These are phyloP conservation scores for Caenorhabditis japonica DNA, from an alignment of 2,888 invertebrate genomes.

Conservation along the genomic window DNA sequence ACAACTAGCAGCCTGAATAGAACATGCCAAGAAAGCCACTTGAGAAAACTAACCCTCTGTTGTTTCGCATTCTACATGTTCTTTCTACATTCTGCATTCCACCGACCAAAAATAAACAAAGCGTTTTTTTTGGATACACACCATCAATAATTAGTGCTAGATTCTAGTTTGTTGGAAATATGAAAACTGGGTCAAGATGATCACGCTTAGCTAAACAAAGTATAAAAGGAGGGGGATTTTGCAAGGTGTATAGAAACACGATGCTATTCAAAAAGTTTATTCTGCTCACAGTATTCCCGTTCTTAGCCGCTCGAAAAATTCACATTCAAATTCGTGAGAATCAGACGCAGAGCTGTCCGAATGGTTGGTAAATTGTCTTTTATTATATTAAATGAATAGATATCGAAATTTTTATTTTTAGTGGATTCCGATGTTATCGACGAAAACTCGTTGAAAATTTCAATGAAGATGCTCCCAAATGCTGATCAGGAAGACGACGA, in stretches of 20 bases:
- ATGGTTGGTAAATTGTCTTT: constrained; percentile 44
- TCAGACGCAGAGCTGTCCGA: constrained; percentile 61
- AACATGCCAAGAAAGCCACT: too few relatives aligned
- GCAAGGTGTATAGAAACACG: not conserved
- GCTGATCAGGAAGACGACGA: constrained; percentile 35
- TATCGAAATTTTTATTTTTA: constrained; percentile 23
- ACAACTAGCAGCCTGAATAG: too few relatives aligned
- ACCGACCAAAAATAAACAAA: too few relatives aligned
- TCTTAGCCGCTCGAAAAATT: constrained; percentile 29
- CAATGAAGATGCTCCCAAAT: constrained; percentile 61
- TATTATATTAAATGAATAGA: not conserved
- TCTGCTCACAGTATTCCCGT: constrained; percentile 1
- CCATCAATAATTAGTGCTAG: too few relatives aligned
- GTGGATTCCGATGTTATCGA: constrained; percentile 67
- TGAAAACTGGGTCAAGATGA: constrained; percentile 52
- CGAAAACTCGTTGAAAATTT: constrained; percentile 60
- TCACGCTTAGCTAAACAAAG: constrained; percentile 36
- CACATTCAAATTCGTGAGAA: constrained; percentile 60
- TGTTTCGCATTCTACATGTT: too few relatives aligned
- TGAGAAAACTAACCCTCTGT: too few relatives aligned
- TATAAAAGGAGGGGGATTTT: constrained; percentile 20
- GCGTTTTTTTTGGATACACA: too few relatives aligned
- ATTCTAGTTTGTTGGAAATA: constrained; percentile 37
- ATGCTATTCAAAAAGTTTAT: constrained; percentile 20
- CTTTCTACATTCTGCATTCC: too few relatives aligned